A percentile compares a stretch with the other conserved stretches of the same genome.
Conservation (phyloP, 2,888 invertebrate species). For the Cryptus armator region DNA sequence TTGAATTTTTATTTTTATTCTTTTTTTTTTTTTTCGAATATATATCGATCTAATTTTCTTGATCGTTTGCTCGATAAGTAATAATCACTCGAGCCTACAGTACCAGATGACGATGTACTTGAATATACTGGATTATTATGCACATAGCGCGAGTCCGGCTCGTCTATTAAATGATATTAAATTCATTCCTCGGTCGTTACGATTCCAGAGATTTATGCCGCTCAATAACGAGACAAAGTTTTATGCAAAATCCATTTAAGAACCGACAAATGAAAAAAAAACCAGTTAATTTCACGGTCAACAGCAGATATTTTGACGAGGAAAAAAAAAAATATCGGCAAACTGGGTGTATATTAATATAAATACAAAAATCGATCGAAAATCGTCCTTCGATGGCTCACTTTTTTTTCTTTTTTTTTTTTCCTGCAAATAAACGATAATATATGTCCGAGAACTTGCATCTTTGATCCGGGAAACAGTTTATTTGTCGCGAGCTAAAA, state of each 20-base stretch:
- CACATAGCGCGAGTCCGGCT: too few relatives aligned
- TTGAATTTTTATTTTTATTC: constrained; percentile 9
- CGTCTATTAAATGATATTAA: too few relatives aligned
- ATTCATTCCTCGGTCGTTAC: not conserved
- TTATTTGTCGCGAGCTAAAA: constrained; percentile 14
- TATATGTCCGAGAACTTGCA: too few relatives aligned
- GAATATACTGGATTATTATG: not conserved
- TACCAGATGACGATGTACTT: constrained; percentile 8
- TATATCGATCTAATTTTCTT: constrained; percentile 22
- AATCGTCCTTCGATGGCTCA: too few relatives aligned
- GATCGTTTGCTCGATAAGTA: not conserved
- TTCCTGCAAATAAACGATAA: too few relatives aligned
- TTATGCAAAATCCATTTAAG: too few relatives aligned
- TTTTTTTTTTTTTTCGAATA: constrained; percentile 36
- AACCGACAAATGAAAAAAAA: not conserved
- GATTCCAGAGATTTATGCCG: too few relatives aligned
- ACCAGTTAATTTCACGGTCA: not conserved
- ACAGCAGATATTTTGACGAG: not conserved
- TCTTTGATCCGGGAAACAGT: too few relatives aligned
- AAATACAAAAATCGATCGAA: too few relatives aligned
- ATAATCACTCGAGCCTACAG: not conserved
- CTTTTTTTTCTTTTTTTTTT: too few relatives aligned
- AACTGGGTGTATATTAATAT: too few relatives aligned
- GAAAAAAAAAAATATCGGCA: not conserved
- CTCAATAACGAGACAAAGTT: too few relatives aligned